Percentiles rank a stretch among this genome's conserved stretches.
Conservation (phyloP, 2,797 vertebrate genomes). For the Masticophis lateralis region DNA sequence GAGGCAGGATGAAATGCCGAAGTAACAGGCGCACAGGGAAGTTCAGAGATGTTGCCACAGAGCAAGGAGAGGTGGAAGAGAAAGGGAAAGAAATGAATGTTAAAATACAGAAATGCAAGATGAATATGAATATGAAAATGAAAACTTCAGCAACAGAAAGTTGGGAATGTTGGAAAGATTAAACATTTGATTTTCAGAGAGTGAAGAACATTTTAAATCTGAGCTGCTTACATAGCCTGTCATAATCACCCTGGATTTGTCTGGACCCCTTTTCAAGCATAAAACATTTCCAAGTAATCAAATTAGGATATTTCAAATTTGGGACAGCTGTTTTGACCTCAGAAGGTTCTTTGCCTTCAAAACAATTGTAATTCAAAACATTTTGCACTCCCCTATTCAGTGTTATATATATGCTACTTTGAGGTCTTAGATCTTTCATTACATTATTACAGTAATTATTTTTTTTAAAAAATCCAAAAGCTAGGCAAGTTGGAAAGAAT, state of each 20-base stretch:
- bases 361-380: background rate
- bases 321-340: background rate
- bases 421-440: background rate
- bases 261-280: background rate
- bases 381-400: background rate
- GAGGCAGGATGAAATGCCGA: slow-evolving; percentile 37
- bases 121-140: background rate
- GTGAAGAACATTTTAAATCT: background rate
- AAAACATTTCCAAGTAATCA: background rate
- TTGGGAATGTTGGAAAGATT: background rate
- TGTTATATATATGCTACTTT: background rate
- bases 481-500: background rate
- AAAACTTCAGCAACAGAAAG: background rate
- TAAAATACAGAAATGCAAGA: background rate
- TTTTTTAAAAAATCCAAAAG: background rate
- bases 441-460: background rate
- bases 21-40: slow-evolving; percentile 62
- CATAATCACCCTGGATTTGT: background rate
- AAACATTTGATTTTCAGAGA: background rate
- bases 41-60: slow-evolving; percentile 1
- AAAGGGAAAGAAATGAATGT: slow-evolving; percentile 9
- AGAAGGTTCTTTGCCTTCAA: background rate
- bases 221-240: background rate
- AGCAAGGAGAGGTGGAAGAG: slow-evolving; percentile 45
- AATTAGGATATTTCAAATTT: background rate